Conservation (phyloP, 2,888 invertebrate genomes). For the Helobdella robusta region DNA sequence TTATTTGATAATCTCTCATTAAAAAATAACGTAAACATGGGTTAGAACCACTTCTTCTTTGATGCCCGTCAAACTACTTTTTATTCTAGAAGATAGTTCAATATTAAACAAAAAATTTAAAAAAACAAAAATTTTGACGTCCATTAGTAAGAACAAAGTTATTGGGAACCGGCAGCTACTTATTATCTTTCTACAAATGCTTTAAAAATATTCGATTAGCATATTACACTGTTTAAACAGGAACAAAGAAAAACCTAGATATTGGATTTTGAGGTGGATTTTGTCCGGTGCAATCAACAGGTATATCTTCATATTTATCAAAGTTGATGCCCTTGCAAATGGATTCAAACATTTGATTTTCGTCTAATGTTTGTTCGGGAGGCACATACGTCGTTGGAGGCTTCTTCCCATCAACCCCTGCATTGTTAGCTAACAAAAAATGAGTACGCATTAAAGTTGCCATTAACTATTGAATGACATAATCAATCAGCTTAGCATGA, state of each 20-base stretch:
- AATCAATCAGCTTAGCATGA: neutral
- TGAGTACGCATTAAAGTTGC: neutral
- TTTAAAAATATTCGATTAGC: no score
- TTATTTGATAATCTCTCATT: no score
- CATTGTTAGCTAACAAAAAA: no score
- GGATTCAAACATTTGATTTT: conserved; percentile 41
- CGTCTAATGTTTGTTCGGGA: conserved; percentile 43
- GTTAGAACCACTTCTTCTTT: neutral
- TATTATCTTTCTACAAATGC: no score
- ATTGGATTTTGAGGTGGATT: conserved; percentile 36
- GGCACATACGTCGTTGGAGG: conserved; percentile 41
- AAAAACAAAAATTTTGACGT: no score
- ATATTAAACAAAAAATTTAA: no score
- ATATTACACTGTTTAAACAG: neutral
- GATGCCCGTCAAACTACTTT: neutral
- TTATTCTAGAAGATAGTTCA: no score
- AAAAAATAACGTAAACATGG: neutral
- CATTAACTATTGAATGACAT: neutral
- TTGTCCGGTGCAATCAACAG: conserved; percentile 45
- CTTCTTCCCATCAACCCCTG: no score
- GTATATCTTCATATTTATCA: conserved; percentile 49
- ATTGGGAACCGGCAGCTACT: no score
- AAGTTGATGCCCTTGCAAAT: conserved; percentile 49
- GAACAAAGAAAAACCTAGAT: conserved; percentile 25
- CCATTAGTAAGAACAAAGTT: no score